Base-by-base conservation (phyloP, 2,888 invertebrate genomes). In the Merodon equestris region DNA sequence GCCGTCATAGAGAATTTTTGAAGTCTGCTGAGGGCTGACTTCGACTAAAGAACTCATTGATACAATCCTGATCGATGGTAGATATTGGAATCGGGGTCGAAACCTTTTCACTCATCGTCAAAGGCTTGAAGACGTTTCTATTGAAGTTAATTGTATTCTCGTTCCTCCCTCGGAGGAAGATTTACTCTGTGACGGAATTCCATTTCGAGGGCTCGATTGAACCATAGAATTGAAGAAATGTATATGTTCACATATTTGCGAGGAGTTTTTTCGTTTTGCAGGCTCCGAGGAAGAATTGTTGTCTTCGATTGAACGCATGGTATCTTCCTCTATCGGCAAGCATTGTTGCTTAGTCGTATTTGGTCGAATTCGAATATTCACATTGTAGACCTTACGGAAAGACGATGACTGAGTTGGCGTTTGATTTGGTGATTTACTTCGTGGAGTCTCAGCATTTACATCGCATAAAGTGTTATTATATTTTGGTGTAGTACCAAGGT, bases 361-460 rank as follows among this genome's bases (percentile, higher is more conserved):
- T 1, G 79, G 74, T 15, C 64, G 74, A 51, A 79, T 74, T 15
- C 73, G 79, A 58, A 79, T 79, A 27, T 79, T 79, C 0, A 79
- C 79, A 51, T 79, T 79, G 54, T 74, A 79, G 10, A 58, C 19
- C 15, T 79, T 79, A 44, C 48, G 60, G 0, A 57, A 17, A 10
- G 63, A n/a, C 10, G 36, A 9, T 9, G 67, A 51, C 12, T 56
- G 58, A n/a, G 54, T 45, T 58, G 44, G 15, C 3, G 42, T 17
- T 12, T 27, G 38, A 42, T 68, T 68, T 12, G 63, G 53, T 12
- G 74, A 64, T 1, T 56, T 56, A 27, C 64, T 70, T 60, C 74
- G 54, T 36, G 64, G 51, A 45, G 50, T 54, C 50, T 74, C 63
- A 9, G 56, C 61, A 2, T 67, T 34, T 4, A 58, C 42, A 19